A percentile compares a stretch with the other conserved stretches of the same genome.
These are phyloP conservation scores for Scaptodrosophila lebanonensis DNA, from an alignment of 1,140 invertebrate species.

Conservation along the genomic window DNA sequence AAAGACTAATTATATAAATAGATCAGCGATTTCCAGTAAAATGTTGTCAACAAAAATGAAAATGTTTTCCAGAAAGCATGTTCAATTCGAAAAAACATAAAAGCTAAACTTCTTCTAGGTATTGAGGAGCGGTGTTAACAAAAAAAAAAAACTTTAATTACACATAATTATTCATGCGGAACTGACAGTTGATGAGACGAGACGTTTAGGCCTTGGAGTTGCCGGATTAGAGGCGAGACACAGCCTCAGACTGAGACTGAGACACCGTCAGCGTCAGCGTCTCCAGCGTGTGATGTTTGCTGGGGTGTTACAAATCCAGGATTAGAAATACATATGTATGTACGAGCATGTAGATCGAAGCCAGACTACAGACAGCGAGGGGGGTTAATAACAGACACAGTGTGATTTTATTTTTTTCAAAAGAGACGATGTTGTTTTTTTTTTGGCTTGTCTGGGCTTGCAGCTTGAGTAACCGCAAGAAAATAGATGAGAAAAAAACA, in stretches of 20 bases:
- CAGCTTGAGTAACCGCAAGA: slow-evolving; percentile 47
- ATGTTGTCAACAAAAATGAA: slow-evolving; percentile 40
- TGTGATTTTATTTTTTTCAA: slow-evolving; percentile 29
- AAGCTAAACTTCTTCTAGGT: slow-evolving; percentile 46
- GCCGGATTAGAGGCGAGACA: too few species aligned
- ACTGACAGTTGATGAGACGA: slow-evolving; percentile 35
- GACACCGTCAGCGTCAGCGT: slow-evolving; percentile 19
- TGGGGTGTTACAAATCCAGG: slow-evolving; percentile 67
- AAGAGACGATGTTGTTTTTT: slow-evolving; percentile 21
- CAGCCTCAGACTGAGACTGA: slow-evolving; percentile 15
- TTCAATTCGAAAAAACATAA: slow-evolving; percentile 19
- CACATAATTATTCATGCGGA: slow-evolving; percentile 69
- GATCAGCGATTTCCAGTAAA: slow-evolving; percentile 14
- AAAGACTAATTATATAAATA: too few species aligned
- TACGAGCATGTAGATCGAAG: slow-evolving; percentile 62
- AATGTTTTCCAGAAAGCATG: slow-evolving; percentile 4
- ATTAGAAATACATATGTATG: slow-evolving; percentile 75
- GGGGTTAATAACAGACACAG: slow-evolving; percentile 9
- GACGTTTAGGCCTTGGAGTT: too few species aligned
- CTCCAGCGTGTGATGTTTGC: slow-evolving; percentile 11
- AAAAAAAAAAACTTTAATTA: slow-evolving; percentile 68
- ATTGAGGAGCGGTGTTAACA: neutral
- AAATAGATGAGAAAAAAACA: slow-evolving; percentile 10
- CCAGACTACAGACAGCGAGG: slow-evolving; percentile 10
- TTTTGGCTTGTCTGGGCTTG: slow-evolving; percentile 40